These are phyloP conservation scores for Condylura cristata DNA, from an alignment of 2,113 vertebrate species.

Conservation along the genomic window DNA sequence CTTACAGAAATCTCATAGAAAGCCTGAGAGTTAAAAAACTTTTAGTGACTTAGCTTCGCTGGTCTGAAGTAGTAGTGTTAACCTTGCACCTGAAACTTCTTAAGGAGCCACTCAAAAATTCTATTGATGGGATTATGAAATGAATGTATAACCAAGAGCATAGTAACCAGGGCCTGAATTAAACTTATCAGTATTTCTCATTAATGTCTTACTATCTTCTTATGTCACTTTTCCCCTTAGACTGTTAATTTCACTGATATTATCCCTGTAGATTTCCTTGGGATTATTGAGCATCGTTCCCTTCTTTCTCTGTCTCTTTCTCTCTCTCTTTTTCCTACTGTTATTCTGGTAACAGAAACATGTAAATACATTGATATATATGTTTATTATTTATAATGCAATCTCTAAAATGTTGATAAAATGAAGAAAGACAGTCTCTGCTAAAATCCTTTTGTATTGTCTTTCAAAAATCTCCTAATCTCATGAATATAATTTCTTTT, in stretches of 20 bases:
- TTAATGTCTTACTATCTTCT: not conserved
- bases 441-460: not conserved
- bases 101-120: constrained; percentile 3
- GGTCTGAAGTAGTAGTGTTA: not conserved
- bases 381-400: not conserved
- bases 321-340: too few relatives aligned
- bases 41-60: not conserved
- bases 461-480: not conserved
- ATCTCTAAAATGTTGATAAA: not conserved
- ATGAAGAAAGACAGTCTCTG: not conserved
- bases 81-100: not conserved
- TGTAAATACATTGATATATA: too few relatives aligned
- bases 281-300: not conserved
- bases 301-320: not conserved
- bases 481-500: not conserved
- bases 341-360: too few relatives aligned
- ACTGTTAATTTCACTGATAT: not conserved
- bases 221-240: not conserved
- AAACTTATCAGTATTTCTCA: not conserved
- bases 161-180: not conserved
- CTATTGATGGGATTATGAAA: not conserved
- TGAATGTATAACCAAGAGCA: not conserved
- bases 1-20: not conserved
- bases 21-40: not conserved
- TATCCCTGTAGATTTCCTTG: not conserved